Base-by-base conservation (phyloP, 2,888 invertebrate genomes). In the Aethes cnicana region DNA sequence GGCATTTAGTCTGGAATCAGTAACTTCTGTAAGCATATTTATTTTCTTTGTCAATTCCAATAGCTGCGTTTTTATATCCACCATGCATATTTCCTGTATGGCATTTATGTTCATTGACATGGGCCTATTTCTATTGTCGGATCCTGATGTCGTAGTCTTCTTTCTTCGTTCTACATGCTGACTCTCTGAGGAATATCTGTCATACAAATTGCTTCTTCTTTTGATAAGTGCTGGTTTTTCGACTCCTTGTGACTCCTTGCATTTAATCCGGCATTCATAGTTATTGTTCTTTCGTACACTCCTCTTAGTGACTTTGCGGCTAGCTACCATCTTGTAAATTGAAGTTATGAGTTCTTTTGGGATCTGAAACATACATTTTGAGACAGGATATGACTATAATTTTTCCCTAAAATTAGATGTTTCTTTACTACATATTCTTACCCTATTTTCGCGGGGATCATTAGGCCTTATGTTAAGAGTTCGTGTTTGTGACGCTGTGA, bases 381-480 rank as follows among this genome's bases (percentile, higher is more conserved):
- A 37, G 18, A n/a, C n/a, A 2, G 4, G 23, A 37, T 2, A 2
- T 23, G 9, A 26, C 12, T 4, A 14, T 20, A 1, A 6, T 7
- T 4, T 4, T 35, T 11, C 6, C 5, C 9, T 16, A 14, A n/a
- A 6, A 6, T 16, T 8, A 32, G 2, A 1, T 12, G 32, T 32
- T 16, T 16, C 8, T 17, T 8, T n/a, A 9, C 3, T 0, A 12
- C 16, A 5, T 4, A 35, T n/a, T n/a, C 36, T 42, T 63, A 93
- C 87, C 66, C 95, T 91, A 48, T 91, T 93, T 65, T 96, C 96
- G 43, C 96, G 84, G 0, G 96, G 96, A 77, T 96, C 96, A 67
- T 96, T 96, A 0, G 96, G 96, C 46, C 94, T 90, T 57, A 96
- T 93, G 57, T 94, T 93, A 35, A 95, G 91, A 60, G 94, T 93